Evolutionary conservation across 2,113 vertebrate species (phyloP).

Genomic region (Promerops cafer): DNA sequence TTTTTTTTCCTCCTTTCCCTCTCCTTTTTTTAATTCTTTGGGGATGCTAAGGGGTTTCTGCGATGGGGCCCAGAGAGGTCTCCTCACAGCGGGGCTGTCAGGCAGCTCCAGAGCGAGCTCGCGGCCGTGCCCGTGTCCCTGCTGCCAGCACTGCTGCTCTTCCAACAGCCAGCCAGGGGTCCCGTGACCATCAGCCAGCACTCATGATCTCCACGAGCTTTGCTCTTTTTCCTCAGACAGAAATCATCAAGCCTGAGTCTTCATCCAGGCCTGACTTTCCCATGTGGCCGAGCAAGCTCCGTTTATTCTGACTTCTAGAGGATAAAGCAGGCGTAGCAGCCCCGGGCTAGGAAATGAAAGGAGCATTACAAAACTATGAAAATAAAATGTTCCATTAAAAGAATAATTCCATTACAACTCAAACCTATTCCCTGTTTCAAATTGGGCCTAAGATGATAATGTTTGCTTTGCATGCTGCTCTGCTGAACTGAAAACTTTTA

Average conservation of each 20-base stretch:
- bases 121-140: background rate
- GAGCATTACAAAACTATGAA: background rate
- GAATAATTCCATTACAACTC: constrained; percentile 19
- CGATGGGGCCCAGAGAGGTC: background rate
- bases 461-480: constrained; percentile 22
- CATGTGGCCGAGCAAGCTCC: background rate
- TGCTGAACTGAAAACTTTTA: constrained; percentile 59
- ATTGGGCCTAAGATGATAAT: background rate
- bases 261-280: background rate
- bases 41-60: background rate
- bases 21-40: background rate
- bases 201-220: background rate
- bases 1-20: rapidly evolving
- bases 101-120: background rate
- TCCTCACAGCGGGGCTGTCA: background rate
- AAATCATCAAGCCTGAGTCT: background rate
- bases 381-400: constrained; percentile 48
- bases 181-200: background rate
- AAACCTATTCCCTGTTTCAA: constrained; percentile 13
- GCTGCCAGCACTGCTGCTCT: background rate
- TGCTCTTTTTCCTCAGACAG: background rate
- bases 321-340: background rate
- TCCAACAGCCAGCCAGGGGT: background rate
- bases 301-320: background rate
- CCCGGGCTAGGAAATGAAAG: background rate